Evolutionary conservation across 92 coral and sea anemone genomes (phyloP), one percentile per base, ranked within the genome.

Genomic region (Phenganax marumi): DNA sequence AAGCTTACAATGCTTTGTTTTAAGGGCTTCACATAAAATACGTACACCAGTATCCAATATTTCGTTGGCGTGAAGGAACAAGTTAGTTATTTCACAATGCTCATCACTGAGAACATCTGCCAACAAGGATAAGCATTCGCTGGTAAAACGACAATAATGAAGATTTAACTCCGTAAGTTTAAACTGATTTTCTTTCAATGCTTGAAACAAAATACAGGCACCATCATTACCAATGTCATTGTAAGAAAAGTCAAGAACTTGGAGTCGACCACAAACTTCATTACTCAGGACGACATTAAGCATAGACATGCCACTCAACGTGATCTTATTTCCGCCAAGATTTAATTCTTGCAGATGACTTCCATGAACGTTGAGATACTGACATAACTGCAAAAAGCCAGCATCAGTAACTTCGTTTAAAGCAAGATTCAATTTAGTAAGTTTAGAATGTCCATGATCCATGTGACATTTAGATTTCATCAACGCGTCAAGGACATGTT

Each of bases 231-330:
- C 51, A 11, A 84, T 50, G 9, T 3, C 16, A 68, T 84, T 39
- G 33, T n/a, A 54, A 19, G 1, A 6, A 0, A 84, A 82, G 22
- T 12, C 56, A 8, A 8, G 71, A 70, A 50, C 26, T 24, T 3
- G 86, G 52, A n/a, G n/a, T 8, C 69, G 63, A 48, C 75, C 47
- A 75, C 87, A 84, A 8, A 58, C 47, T 51, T 21, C 54, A 49
- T 63, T n/a, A 21, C 58, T 72, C 3, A 84, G 49, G 21, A 63
- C 81, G 19, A 43, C 69, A 18, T 50, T 39, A 12, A 84, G 39
- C 9, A 16, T 26, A 12, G 16, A 17, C 2, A 63, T 51, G 63
- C 75, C 26, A 46, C 43, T 48, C 6, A 16, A 50, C 13, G 74
- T 69, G 1, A 69, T 6, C 10, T 18, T 6, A 33, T 26, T 17